Evolutionary conservation across 2,888 invertebrate genomes (phyloP).

Genomic region (Trachelus stipa): DNA sequence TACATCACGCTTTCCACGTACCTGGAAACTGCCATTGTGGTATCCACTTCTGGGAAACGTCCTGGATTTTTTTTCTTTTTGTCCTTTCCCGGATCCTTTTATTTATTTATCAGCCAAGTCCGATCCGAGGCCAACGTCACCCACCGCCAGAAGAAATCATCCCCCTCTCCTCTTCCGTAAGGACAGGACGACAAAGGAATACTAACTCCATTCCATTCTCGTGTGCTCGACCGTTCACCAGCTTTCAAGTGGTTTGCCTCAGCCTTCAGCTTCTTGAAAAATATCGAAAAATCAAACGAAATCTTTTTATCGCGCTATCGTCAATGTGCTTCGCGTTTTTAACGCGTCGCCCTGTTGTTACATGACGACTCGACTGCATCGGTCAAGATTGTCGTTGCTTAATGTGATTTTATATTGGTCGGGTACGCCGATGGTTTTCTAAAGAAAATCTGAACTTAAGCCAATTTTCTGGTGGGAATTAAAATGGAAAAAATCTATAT

Average conservation of each 20-base stretch:
- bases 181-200: slow-evolving; percentile 21
- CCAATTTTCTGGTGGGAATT: not conserved
- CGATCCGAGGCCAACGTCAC: not conserved
- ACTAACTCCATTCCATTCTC: slow-evolving; percentile 27
- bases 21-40: not conserved
- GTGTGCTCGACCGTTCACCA: slow-evolving; percentile 26
- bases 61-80: not conserved
- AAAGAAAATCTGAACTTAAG: not conserved
- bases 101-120: slow-evolving; percentile 28
- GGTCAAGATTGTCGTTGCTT: too few species aligned
- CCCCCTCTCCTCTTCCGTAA: slow-evolving; percentile 3
- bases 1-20: not conserved
- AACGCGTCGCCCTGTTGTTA: not conserved
- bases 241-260: slow-evolving; percentile 38
- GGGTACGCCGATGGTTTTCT: not conserved
- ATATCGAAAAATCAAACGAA: not conserved
- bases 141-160: not conserved
- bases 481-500: not conserved
- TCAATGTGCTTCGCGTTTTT: not conserved
- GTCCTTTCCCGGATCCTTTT: slow-evolving; percentile 14
- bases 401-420: not conserved
- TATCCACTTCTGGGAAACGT: not conserved
- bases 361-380: not conserved
- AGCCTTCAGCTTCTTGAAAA: slow-evolving; percentile 9
- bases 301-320: not conserved